Base-by-base conservation (phyloP, 2,113 vertebrate species). In the Calidris pugnax region DNA sequence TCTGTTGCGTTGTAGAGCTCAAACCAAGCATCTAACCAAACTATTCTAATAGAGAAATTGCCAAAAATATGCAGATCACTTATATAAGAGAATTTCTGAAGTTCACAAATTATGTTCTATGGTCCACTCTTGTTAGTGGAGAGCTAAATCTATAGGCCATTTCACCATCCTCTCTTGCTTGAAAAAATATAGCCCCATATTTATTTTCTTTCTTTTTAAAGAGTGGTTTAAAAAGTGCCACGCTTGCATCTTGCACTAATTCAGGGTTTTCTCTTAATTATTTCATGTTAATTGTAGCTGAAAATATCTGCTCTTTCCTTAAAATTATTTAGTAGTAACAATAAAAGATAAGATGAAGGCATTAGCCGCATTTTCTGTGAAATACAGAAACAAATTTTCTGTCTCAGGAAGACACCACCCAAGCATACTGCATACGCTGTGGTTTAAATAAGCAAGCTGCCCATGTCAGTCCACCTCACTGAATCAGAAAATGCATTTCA, bases 401-500 rank as follows among this genome's bases (percentile, higher is more conserved):
- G 33, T 55, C 71, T 69, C 33, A 51, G 32, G 56, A 74, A 64
- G 50, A 7, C 18, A 57, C 60, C 66, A 30, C 39, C 32, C 89
- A 37, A 76, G 45, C 47, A 35, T 39, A 27, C 32, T 28, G 48
- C 45, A 7, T 50, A 28, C 4, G 0, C 59, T 83, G 30, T 23
- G 48, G 62, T 75, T 89, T 95, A 72, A 90, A 66, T 77, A 96
- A 94, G 74, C 62, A 68, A 78, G n/a, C 73, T 81, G 75, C 67
- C 78, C 80, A 32, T 62, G 74, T 60, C 91, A 87, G 89, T 71
- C 95, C 84, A 64, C 71, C 87, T 95, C 87, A 63, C 79, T 94
- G 94, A 95, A 64, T 94, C 75, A 83, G 75, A 91, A 97, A 95
- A 91, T 78, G 67, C 83, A 85, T 95, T 95, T 89, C 87, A 89